Conservation (phyloP, 2,113 vertebrate genomes). For the Barbus barbus region DNA sequence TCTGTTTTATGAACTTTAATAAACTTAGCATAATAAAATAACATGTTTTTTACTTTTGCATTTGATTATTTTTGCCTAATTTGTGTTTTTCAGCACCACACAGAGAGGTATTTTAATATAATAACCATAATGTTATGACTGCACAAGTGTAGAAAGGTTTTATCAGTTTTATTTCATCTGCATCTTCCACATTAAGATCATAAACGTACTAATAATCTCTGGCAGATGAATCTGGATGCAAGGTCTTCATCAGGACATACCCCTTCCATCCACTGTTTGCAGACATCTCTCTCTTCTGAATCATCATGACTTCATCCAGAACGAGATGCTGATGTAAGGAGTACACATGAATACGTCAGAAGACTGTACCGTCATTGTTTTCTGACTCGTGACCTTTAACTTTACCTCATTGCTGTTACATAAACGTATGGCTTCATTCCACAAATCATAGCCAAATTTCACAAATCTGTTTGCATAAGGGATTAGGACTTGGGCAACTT, state of each 20-base stretch:
- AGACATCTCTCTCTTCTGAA: too few species aligned
- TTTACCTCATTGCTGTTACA: conserved; percentile 58
- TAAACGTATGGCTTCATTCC: conserved; percentile 61
- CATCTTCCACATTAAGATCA: conserved; percentile 2
- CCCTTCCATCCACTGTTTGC: too few species aligned
- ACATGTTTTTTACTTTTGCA: too few species aligned
- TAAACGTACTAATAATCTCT: background rate
- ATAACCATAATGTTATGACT: too few species aligned
- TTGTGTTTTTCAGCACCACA: background rate
- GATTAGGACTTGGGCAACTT: conserved; percentile 57
- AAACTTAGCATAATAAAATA: background rate
- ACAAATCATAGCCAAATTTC: conserved; percentile 15
- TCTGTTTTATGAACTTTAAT: background rate
- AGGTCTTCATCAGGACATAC: too few species aligned
- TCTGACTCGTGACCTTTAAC: conserved; percentile 7
- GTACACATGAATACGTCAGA: too few species aligned
- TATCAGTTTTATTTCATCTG: background rate
- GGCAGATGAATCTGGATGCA: too few species aligned
- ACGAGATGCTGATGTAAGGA: background rate
- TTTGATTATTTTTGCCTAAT: background rate
- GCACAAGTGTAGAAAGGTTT: background rate
- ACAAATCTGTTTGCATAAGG: conserved; percentile 73
- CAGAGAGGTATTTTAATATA: background rate
- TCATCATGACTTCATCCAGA: background rate
- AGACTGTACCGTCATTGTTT: conserved; percentile 10